These are phyloP conservation scores for Potamarius usumacintae DNA, from an alignment of 2,113 vertebrate species.

Conservation along the genomic window DNA sequence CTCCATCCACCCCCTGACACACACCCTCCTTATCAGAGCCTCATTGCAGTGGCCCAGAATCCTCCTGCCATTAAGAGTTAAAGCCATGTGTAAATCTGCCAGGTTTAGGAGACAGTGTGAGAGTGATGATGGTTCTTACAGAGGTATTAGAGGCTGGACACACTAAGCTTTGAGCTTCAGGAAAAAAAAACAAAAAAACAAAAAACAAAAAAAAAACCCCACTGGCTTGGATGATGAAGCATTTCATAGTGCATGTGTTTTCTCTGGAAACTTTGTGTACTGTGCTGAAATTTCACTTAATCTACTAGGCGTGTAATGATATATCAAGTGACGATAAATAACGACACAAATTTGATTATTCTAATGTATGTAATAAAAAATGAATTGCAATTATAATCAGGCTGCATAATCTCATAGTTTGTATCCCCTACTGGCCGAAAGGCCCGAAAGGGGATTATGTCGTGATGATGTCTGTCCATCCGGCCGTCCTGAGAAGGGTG, in stretches of 20 bases:
- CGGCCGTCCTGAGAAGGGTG: no score
- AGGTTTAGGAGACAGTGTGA: background rate
- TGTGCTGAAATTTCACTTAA: background rate
- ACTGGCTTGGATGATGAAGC: background rate
- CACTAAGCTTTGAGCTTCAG: background rate
- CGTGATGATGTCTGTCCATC: no score
- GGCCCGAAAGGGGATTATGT: no score
- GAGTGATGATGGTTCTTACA: slow-evolving; percentile 6
- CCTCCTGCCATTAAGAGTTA: slow-evolving; percentile 35
- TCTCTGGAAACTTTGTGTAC: background rate
- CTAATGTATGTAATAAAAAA: no score
- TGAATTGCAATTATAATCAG: no score
- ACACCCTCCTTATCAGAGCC: slow-evolving; percentile 13
- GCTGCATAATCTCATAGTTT: no score
- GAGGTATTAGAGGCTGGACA: background rate
- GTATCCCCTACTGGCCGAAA: no score
- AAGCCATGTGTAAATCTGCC: slow-evolving; percentile 26
- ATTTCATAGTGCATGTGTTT: background rate
- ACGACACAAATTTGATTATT: no score
- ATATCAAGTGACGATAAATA: no score
- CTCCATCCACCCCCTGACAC: background rate
- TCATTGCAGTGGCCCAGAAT: slow-evolving; percentile 28
- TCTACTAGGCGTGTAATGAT: no score
- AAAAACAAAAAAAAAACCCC: no score
- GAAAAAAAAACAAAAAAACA: no score